phyloP scores from a whole-genome alignment of 2,797 vertebrate species.

The Sebastes vulpes region DNA sequence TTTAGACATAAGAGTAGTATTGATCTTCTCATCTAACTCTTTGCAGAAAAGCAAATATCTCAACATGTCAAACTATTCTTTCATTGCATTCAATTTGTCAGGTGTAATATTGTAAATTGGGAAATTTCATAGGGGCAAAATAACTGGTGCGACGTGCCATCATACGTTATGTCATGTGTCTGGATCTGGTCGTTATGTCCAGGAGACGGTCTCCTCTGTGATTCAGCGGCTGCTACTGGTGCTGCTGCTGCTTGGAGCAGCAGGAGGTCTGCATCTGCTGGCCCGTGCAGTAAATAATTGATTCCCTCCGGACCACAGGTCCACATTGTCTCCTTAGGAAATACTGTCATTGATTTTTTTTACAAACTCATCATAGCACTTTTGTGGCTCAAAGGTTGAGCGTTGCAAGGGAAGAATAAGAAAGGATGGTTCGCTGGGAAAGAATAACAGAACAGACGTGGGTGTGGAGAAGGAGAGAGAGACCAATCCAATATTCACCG shows the following conservation, averaged over 20 bases:
- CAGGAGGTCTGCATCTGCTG: conserved; percentile 57
- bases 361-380: conserved; percentile 39
- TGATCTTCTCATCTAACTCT: not conserved
- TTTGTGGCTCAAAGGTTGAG: conserved; percentile 46
- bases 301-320: conserved; percentile 64
- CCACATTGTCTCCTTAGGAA: conserved; percentile 51
- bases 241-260: not conserved
- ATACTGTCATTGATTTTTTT: conserved; percentile 65
- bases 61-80: not conserved
- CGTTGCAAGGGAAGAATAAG: not conserved
- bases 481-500: conserved; percentile 15
- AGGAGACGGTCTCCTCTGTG: conserved; percentile 3
- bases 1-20: not conserved
- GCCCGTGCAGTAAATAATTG: conserved; percentile 77
- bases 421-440: conserved; percentile 8
- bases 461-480: conserved; percentile 14
- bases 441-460: conserved; percentile 14
- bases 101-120: not conserved
- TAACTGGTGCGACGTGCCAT: not conserved
- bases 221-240: conserved; percentile 13
- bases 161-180: not conserved
- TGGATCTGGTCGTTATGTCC: conserved; percentile 26
- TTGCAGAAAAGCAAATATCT: not conserved
- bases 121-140: not conserved
- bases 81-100: not conserved